Conservation (phyloP, 2,113 vertebrate genomes). For the Orthonyx spaldingii region DNA sequence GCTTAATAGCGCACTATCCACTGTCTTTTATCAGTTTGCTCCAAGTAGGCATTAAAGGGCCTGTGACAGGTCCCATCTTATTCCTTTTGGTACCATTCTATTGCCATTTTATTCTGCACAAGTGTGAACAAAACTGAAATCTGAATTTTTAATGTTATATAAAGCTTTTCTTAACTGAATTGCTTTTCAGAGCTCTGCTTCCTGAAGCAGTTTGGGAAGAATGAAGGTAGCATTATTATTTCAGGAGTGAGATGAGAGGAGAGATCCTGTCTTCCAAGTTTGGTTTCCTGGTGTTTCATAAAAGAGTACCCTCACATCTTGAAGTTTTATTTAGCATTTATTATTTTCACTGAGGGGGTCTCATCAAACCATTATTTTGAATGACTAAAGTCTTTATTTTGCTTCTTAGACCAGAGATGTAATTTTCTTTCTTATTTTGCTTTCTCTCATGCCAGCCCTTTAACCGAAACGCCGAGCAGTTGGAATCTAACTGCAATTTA, state of each 20-base stretch:
- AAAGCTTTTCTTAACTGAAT: neutral
- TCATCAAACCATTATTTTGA: conserved; percentile 27
- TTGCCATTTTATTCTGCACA: neutral
- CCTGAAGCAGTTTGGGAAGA: neutral
- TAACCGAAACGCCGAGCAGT: neutral
- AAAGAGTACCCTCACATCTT: accelerated
- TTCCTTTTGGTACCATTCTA: accelerated
- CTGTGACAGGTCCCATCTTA: neutral
- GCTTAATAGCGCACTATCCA: accelerated
- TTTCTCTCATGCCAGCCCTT: neutral
- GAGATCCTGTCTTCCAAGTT: neutral
- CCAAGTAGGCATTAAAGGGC: neutral
- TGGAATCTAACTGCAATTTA: conserved; percentile 61
- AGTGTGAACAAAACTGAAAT: neutral
- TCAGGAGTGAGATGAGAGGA: neutral
- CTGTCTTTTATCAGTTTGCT: neutral
- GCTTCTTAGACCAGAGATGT: neutral
- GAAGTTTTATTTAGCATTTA: neutral
- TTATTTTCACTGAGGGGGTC: neutral
- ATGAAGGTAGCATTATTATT: neutral
- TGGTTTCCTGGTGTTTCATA: neutral
- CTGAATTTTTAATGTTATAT: neutral
- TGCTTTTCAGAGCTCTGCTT: neutral
- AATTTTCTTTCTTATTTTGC: neutral
- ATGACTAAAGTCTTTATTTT: neutral